Base-by-base conservation (phyloP, 2,888 invertebrate species). In the Torymus tubicola region DNA sequence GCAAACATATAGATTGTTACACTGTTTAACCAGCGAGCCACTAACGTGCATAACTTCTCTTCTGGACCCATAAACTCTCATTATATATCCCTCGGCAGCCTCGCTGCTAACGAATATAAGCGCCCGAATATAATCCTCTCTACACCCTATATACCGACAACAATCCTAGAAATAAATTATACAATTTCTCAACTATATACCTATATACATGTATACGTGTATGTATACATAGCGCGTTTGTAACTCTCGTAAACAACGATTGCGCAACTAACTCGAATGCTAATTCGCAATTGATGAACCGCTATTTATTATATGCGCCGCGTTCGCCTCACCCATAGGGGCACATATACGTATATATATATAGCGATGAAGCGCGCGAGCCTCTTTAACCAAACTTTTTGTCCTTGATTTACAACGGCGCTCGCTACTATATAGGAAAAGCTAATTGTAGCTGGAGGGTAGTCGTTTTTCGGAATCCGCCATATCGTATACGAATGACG, bases 361-460 rank as follows among this genome's bases (percentile, higher is more conserved):
- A 21, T 2, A 21, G 2, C 21, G 21, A 21, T 21, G 57, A 12
- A 3, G 52, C 42, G 18, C 52, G 14, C 3, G 61, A n/a, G n/a
- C n/a, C 71, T 72, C 13, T 42, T 73, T 57, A 64, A 42, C 55
- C 10, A 13, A 57, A 65, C 2, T 57, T 74, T 74, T 64, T 75
- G 14, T 5, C 42, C 42, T 52, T 60, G 52, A 75, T 68, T 75
- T 75, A 74, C 67, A 52, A n/a, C n/a, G 31, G n/a, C 21, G 57
- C 68, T 55, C 55, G 69, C 61, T 24, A 64, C 55, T 57, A 18
- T 42, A 76, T 63, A 68, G 72, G 50, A 57, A 31, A 69, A 60
- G 55, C 13, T 31, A 42, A 88, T 88, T 87, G 88, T 87, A 84
- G 86, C 88, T 86, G 84, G 86, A 85, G 88, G 87, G 87, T 84